Conservation (phyloP, 2,113 vertebrate species). For the Ailurus styani region DNA sequence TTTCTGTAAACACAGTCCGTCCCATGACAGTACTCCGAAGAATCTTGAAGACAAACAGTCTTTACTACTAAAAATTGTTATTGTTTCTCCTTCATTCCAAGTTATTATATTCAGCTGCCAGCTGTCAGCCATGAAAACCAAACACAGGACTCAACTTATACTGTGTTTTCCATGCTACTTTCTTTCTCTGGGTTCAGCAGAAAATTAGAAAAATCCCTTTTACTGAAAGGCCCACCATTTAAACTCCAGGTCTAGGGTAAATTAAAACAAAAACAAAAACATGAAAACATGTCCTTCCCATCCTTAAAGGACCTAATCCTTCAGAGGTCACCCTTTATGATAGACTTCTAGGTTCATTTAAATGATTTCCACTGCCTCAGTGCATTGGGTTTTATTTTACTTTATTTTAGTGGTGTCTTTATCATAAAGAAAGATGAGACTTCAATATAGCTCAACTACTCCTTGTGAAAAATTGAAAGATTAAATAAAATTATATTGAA, state of each 20-base stretch:
- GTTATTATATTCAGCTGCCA: slow-evolving; percentile 6
- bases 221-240: neutral
- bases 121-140: slow-evolving; percentile 10
- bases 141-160: neutral
- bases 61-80: neutral
- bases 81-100: slow-evolving; percentile 39
- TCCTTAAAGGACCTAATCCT: neutral
- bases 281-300: neutral
- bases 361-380: neutral
- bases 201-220: neutral
- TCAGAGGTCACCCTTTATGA: neutral
- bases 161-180: neutral
- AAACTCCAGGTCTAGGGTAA: neutral
- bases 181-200: neutral
- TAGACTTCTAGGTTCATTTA: neutral
- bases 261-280: neutral
- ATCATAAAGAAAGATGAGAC: neutral
- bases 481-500: neutral
- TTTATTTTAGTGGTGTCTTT: neutral
- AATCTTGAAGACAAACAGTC: slow-evolving; percentile 32
- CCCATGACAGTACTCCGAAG: slow-evolving; percentile 39
- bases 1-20: slow-evolving; percentile 57
- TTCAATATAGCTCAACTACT: neutral
- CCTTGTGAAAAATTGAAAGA: neutral
- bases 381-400: neutral